A percentile compares a stretch with the other conserved stretches of the same genome.
Evolutionary conservation across 1,140 invertebrate genomes (phyloP).

Genomic region (Prorops nasuta): DNA sequence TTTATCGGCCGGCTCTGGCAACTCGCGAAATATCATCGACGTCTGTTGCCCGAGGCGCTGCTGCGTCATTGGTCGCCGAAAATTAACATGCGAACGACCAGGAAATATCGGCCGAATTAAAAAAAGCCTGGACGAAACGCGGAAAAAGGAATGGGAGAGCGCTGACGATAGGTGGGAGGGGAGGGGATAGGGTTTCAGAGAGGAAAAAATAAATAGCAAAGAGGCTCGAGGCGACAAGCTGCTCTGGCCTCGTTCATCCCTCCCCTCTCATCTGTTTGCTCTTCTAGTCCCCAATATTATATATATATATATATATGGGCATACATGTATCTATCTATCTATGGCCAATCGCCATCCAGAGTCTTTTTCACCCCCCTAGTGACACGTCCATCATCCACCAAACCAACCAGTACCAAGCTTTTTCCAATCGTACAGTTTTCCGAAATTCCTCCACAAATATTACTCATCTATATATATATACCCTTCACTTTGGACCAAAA

Average conservation of each 20-base stretch:
- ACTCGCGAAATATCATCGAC: slow-evolving; percentile 44
- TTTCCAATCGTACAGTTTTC: no score
- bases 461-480: no score
- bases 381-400: no score
- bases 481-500: no score
- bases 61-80: slow-evolving; percentile 44
- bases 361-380: no score
- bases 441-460: no score
- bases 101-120: slow-evolving; percentile 47
- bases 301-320: no score
- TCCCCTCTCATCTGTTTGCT: neutral
- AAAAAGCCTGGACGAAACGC: slow-evolving; percentile 29
- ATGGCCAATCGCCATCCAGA: no score
- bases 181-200: slow-evolving; percentile 10
- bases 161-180: neutral
- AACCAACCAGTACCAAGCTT: no score
- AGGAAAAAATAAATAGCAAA: slow-evolving; percentile 17
- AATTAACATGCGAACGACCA: slow-evolving; percentile 52
- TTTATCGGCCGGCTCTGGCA: slow-evolving; percentile 31
- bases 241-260: neutral
- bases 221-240: slow-evolving; percentile 9
- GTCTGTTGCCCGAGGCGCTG: slow-evolving; percentile 42
- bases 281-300: no score
- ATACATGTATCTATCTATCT: no score
- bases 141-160: slow-evolving; percentile 3